Percentiles rank a stretch among this genome's conserved stretches.
These are phyloP conservation scores for Timema podura DNA, from an alignment of 2,888 invertebrate genomes.

Conservation along the genomic window DNA sequence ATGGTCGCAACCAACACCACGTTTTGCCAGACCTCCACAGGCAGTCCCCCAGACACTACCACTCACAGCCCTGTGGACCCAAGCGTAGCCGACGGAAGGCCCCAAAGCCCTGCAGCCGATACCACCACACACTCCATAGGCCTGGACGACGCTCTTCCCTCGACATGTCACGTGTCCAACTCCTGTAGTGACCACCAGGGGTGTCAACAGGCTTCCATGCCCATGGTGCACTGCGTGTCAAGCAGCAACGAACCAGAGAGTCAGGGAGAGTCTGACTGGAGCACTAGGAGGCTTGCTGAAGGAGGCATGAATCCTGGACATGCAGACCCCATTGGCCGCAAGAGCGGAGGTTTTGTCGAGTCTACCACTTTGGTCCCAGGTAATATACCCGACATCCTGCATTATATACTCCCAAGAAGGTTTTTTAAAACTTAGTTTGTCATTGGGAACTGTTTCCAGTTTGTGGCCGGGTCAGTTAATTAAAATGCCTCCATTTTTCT, in stretches of 20 bases:
- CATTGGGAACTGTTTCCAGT: too few species aligned
- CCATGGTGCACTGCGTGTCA: constrained; percentile 84
- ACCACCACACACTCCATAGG: constrained; percentile 41
- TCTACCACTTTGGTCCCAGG: constrained; percentile 5
- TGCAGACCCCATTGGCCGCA: background rate
- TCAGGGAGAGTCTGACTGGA: constrained; percentile 76
- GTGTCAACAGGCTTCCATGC: constrained; percentile 37
- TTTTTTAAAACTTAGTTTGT: too few species aligned
- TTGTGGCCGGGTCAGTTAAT: too few species aligned
- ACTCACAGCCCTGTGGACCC: constrained; percentile 73
- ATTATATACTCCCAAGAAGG: too few species aligned
- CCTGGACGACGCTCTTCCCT: constrained; percentile 41
- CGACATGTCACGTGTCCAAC: constrained; percentile 41
- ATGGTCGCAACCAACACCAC: constrained; percentile 36
- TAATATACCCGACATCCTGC: too few species aligned
- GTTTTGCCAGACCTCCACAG: constrained; percentile 48
- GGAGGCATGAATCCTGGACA: background rate
- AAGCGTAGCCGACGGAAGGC: constrained; percentile 18
- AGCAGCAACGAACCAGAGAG: constrained; percentile 62
- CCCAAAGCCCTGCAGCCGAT: constrained; percentile 43
- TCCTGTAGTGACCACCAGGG: constrained; percentile 29
- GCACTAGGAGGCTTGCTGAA: constrained; percentile 71
- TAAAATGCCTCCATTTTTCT: too few species aligned
- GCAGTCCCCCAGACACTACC: constrained; percentile 79
- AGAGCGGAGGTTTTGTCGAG: constrained; percentile 5